phyloP scores from a whole-genome alignment of 2,888 invertebrate genomes.

The Noctua janthe region DNA sequence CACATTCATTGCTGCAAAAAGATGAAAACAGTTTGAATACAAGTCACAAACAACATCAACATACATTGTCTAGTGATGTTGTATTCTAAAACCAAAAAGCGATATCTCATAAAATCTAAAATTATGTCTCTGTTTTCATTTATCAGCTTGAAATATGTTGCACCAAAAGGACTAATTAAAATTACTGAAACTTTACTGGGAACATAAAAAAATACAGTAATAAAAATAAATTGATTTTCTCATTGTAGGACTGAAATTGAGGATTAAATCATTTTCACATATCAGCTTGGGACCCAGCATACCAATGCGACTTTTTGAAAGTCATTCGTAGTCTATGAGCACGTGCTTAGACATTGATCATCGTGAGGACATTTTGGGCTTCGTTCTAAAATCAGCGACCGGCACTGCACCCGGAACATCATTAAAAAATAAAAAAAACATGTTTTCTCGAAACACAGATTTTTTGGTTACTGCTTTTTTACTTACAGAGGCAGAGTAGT shows the following conservation, averaged over 20 bases:
- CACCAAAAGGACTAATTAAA: neutral
- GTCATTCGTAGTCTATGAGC: neutral
- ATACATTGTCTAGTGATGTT: conserved; percentile 51
- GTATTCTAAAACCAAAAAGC: neutral
- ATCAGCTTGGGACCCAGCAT: neutral
- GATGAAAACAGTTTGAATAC: conserved; percentile 39
- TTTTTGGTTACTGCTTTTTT: neutral
- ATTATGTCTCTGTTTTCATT: neutral
- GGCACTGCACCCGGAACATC: neutral
- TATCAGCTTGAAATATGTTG: neutral
- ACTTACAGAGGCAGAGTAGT: conserved; percentile 1
- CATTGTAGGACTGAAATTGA: neutral
- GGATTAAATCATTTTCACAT: neutral
- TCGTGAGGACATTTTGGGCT: no score
- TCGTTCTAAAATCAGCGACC: no score
- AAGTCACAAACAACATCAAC: conserved; percentile 48
- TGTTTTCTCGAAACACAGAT: neutral
- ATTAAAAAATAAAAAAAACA: neutral
- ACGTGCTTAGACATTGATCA: no score
- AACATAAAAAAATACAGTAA: neutral
- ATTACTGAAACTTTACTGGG: neutral
- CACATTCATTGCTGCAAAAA: conserved; percentile 47
- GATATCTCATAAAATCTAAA: neutral
- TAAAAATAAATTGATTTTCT: neutral
- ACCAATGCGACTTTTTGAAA: neutral